Conservation (phyloP, 2,888 invertebrate genomes). For the Ophion costatus region DNA sequence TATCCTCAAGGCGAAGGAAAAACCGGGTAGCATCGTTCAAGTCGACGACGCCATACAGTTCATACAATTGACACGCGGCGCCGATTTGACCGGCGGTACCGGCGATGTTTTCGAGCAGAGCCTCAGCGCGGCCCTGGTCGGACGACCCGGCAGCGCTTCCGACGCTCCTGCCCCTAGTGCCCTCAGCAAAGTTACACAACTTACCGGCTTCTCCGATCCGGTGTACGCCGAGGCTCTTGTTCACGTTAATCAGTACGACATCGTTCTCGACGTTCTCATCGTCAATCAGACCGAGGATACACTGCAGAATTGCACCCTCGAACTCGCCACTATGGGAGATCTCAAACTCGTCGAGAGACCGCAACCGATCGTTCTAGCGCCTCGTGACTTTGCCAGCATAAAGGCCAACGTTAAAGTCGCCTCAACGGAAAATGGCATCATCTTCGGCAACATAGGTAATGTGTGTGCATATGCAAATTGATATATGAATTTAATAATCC, state of each 20-base stretch:
- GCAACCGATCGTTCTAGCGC: conserved; percentile 96
- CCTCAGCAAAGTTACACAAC: conserved; percentile 93
- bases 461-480: too few species aligned
- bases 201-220: conserved; percentile 99
- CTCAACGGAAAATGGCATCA: conserved; percentile 99
- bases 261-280: conserved; percentile 98
- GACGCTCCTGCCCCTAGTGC: conserved; percentile 86
- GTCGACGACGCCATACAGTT: conserved; percentile 94
- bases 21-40: conserved; percentile 89
- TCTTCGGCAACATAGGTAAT: conserved; percentile 98
- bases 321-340: conserved; percentile 98
- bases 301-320: conserved; percentile 98
- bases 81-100: conserved; percentile 86
- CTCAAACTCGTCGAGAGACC: conserved; percentile 99
- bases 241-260: conserved; percentile 99
- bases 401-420: conserved; percentile 99
- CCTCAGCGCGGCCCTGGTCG: conserved; percentile 94
- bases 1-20: conserved; percentile 86
- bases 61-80: conserved; percentile 89
- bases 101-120: conserved; percentile 97
- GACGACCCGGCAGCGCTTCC: conserved; percentile 83
- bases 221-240: conserved; percentile 99
- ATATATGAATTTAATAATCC: not conserved
- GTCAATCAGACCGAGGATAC: conserved; percentile 99
- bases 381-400: conserved; percentile 98